A percentile compares a stretch with the other conserved stretches of the same genome.
Evolutionary conservation across 2,888 invertebrate species (phyloP).

Genomic region (Rhamnusium bicolor): DNA sequence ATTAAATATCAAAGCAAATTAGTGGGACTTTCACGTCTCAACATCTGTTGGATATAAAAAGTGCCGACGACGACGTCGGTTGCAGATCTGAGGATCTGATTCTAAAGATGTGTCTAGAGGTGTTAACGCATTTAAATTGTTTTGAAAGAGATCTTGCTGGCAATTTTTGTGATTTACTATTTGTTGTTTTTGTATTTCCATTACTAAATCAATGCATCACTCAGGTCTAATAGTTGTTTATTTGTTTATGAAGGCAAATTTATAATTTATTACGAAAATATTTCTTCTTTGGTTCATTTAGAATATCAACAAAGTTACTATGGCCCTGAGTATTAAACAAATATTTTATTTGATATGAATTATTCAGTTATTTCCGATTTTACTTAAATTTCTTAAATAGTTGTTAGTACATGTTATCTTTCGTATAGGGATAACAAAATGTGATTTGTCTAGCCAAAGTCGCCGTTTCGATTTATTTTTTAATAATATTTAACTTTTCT

Average conservation of each 20-base stretch:
- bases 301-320: too few relatives aligned
- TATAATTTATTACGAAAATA: not conserved
- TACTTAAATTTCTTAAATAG: too few relatives aligned
- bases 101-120: constrained; percentile 46
- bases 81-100: constrained; percentile 30
- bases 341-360: too few relatives aligned
- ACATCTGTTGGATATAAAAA: constrained; percentile 53
- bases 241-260: not conserved
- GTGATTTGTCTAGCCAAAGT: too few relatives aligned
- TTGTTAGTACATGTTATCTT: too few relatives aligned
- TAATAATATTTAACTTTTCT: too few relatives aligned
- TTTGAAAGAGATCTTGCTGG: constrained; percentile 32
- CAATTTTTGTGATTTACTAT: constrained; percentile 21
- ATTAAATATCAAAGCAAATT: constrained; percentile 60
- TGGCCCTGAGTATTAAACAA: too few relatives aligned
- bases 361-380: too few relatives aligned
- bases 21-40: constrained; percentile 43
- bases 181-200: constrained; percentile 8
- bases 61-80: constrained; percentile 41
- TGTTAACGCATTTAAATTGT: constrained; percentile 53
- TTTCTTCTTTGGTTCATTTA: not conserved
- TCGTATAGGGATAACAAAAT: too few relatives aligned
- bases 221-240: not conserved
- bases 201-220: not conserved
- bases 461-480: too few relatives aligned